These are phyloP conservation scores for Ophion ellenae DNA, from an alignment of 2,888 invertebrate species.

Conservation along the genomic window DNA sequence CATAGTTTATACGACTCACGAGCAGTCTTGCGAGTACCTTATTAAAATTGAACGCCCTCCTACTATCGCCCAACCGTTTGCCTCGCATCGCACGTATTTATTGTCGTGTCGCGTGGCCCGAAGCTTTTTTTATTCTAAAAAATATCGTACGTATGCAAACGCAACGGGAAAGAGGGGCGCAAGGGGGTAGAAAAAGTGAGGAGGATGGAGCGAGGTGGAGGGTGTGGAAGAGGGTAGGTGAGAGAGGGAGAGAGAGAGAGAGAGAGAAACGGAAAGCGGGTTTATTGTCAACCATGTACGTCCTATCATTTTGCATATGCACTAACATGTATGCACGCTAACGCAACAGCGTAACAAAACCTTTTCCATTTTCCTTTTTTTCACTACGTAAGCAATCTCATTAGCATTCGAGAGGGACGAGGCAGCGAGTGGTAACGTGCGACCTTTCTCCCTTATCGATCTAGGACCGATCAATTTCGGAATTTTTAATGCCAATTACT, in stretches of 20 bases:
- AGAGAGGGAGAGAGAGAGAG: slow-evolving; percentile 11
- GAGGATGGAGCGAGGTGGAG: neutral
- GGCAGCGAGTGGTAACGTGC: slow-evolving; percentile 47
- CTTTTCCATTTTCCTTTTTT: slow-evolving; percentile 58
- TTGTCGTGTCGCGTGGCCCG: slow-evolving; percentile 67
- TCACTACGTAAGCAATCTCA: slow-evolving; percentile 58
- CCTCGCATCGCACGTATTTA: slow-evolving; percentile 60
- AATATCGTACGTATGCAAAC: slow-evolving; percentile 53
- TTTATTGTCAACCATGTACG: slow-evolving; percentile 66
- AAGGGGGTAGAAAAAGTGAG: neutral
- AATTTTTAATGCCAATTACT: slow-evolving; percentile 46
- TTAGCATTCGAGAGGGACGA: slow-evolving; percentile 64
- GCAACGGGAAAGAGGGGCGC: slow-evolving; percentile 9
- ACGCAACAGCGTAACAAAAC: slow-evolving; percentile 42
- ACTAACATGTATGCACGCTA: slow-evolving; percentile 47
- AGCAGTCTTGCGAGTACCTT: slow-evolving; percentile 61
- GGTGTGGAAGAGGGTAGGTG: neutral
- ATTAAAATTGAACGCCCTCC: slow-evolving; percentile 68
- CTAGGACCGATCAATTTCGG: slow-evolving; percentile 34
- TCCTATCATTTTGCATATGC: slow-evolving; percentile 64
- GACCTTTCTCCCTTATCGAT: slow-evolving; percentile 47
- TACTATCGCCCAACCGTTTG: slow-evolving; percentile 54
- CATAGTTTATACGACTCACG: slow-evolving; percentile 39
- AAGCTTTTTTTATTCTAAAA: slow-evolving; percentile 45
- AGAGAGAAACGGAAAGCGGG: slow-evolving; percentile 44